Conservation (phyloP, 2,888 invertebrate species). For the Bruchidius siliquastri region DNA sequence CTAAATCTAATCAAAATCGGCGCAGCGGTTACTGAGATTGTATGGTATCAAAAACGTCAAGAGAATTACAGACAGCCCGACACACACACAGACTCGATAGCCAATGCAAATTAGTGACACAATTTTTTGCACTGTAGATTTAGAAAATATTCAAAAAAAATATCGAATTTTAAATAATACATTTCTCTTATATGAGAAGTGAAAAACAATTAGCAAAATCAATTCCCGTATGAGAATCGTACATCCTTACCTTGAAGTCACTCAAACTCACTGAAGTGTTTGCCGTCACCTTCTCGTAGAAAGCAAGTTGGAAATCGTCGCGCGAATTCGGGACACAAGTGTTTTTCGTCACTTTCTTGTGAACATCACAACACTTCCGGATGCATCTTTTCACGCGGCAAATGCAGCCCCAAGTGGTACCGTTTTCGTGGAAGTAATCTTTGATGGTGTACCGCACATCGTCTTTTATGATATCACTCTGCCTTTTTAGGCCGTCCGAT, state of each 20-base stretch:
- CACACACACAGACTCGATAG: too few relatives aligned
- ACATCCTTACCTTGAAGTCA: background rate
- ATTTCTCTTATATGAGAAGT: too few relatives aligned
- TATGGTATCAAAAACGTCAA: too few relatives aligned
- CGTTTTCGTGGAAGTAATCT: conserved; percentile 8
- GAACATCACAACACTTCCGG: conserved; percentile 24
- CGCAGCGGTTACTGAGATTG: too few relatives aligned
- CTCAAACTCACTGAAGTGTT: background rate
- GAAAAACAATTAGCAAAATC: background rate
- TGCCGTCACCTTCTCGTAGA: background rate
- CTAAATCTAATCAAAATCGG: too few relatives aligned
- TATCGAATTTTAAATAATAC: too few relatives aligned
- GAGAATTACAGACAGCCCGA: too few relatives aligned
- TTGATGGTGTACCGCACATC: conserved; percentile 4
- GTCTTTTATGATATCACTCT: conserved; percentile 9
- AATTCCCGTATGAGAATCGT: background rate
- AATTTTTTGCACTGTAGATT: too few relatives aligned
- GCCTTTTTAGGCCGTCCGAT: conserved; percentile 11
- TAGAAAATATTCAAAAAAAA: too few relatives aligned
- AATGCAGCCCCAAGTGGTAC: conserved; percentile 14
- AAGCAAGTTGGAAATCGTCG: background rate
- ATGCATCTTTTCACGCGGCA: conserved; percentile 24
- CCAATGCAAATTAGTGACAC: too few relatives aligned
- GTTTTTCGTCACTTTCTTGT: conserved; percentile 1
- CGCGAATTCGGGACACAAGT: background rate